Conservation (phyloP, 2,113 vertebrate genomes). For the Anas platyrhynchos region DNA sequence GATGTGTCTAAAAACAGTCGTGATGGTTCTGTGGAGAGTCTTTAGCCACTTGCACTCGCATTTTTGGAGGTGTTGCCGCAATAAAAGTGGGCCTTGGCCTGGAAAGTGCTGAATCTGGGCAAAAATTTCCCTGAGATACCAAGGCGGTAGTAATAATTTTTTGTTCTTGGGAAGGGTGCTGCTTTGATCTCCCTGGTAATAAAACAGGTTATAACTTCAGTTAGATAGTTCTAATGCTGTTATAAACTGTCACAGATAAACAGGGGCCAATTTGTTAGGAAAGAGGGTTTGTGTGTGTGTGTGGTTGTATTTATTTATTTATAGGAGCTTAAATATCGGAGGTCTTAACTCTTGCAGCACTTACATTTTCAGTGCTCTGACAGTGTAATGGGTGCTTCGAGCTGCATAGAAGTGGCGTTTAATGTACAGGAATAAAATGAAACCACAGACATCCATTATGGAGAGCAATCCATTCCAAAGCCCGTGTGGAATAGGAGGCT, state of each 20-base stretch:
- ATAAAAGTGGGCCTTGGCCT: not conserved
- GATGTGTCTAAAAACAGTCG: not conserved
- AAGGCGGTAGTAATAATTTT: not conserved
- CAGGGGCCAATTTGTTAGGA: not conserved
- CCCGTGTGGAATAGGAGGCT: rapidly evolving
- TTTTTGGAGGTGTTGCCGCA: not conserved
- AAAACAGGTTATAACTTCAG: not conserved
- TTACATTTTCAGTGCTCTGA: not conserved
- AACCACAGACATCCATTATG: not conserved
- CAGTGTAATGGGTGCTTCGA: not conserved
- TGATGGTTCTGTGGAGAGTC: not conserved
- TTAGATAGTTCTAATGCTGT: not conserved
- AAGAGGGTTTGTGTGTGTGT: not conserved
- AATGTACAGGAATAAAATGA: not conserved
- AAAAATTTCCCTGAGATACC: not conserved
- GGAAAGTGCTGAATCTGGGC: not conserved
- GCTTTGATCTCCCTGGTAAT: not conserved
- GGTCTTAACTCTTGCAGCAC: not conserved
- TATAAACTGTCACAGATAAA: not conserved
- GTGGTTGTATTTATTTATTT: not conserved
- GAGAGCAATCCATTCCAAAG: rapidly evolving
- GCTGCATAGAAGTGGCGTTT: not conserved
- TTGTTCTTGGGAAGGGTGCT: not conserved
- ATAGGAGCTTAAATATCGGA: not conserved
- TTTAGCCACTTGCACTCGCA: not conserved